phyloP scores from a whole-genome alignment of 2,113 vertebrate species.

The Apodemus sylvaticus region DNA sequence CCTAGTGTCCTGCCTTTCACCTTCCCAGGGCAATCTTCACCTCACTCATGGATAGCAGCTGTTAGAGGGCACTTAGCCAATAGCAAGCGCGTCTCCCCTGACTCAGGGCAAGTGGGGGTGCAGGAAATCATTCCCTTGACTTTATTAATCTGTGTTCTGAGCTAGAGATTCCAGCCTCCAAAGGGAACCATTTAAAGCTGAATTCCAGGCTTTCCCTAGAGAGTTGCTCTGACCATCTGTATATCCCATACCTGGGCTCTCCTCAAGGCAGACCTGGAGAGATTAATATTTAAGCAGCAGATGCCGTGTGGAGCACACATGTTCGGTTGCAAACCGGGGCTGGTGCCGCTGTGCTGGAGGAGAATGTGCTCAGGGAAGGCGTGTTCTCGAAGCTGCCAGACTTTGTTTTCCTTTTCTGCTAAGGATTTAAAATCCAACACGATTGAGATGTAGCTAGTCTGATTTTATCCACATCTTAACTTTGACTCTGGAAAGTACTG shows the following conservation, averaged over 20 bases:
- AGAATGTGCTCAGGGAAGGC: background rate
- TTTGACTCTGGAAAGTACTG: background rate
- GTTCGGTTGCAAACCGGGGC: background rate
- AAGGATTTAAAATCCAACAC: constrained; percentile 28
- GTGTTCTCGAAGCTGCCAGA: background rate
- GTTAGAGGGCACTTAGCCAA: background rate
- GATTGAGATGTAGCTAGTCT: background rate
- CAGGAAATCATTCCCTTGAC: constrained; percentile 2
- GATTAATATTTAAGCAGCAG: constrained; percentile 18
- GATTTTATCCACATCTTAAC: constrained; percentile 35
- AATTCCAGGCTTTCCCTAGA: background rate
- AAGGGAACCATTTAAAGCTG: background rate
- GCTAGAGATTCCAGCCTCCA: constrained; percentile 9
- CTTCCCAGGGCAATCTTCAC: background rate
- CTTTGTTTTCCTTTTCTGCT: background rate
- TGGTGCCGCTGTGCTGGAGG: background rate
- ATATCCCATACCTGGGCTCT: background rate
- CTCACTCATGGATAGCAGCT: background rate
- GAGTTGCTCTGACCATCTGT: constrained; percentile 18
- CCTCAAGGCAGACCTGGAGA: background rate
- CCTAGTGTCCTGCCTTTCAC: background rate
- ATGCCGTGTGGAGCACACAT: constrained; percentile 29
- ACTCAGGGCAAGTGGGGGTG: background rate
- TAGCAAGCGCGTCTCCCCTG: background rate
- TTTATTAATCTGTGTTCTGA: background rate